phyloP scores from a whole-genome alignment of 2,113 vertebrate genomes.

The Hydrochoerus hydrochaeris region DNA sequence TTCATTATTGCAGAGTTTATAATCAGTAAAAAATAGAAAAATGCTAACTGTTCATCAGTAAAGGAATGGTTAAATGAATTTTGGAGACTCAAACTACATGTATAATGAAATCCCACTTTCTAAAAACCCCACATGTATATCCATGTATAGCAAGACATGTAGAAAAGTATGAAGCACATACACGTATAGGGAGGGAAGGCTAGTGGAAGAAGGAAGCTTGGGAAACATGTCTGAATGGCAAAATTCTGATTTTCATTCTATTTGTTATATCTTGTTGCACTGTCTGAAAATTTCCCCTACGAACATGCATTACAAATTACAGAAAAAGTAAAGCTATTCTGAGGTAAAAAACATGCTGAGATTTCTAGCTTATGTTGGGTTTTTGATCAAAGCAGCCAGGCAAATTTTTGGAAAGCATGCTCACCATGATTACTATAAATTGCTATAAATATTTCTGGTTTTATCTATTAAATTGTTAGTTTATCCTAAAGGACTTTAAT shows the following conservation, averaged over 20 bases:
- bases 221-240: rapidly evolving
- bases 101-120: not conserved
- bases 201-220: rapidly evolving
- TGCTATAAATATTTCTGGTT: slow-evolving; percentile 12
- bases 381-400: not conserved
- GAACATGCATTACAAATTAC: not conserved
- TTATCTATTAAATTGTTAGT: slow-evolving; percentile 32
- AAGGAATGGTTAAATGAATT: slow-evolving; percentile 37
- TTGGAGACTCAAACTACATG: not conserved
- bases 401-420: slow-evolving; percentile 34
- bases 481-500: slow-evolving; percentile 40
- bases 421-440: not conserved
- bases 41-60: not conserved
- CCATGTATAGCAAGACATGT: not conserved
- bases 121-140: not conserved
- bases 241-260: not conserved
- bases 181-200: rapidly evolving
- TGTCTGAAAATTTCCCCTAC: not conserved
- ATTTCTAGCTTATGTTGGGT: not conserved
- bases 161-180: not conserved
- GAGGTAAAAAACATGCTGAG: not conserved
- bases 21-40: not conserved
- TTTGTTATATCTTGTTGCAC: not conserved
- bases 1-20: not conserved
- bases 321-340: slow-evolving; percentile 37